Evolutionary conservation across 2,797 vertebrate genomes (phyloP).

Genomic region (Acipenser oxyrinchus): DNA sequence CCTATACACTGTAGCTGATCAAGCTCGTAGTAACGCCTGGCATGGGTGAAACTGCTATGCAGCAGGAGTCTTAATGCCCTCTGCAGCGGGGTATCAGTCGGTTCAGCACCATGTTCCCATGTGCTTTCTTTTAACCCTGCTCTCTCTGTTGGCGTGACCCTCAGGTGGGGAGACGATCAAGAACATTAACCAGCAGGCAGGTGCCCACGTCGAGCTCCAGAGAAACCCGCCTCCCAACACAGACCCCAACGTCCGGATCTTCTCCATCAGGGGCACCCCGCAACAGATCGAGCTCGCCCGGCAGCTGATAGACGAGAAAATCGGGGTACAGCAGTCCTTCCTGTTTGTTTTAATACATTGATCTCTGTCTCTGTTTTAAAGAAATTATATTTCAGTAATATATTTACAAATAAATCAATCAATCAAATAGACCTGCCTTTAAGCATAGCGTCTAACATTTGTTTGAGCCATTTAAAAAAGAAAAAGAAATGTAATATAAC

Average conservation of each 20-base stretch:
- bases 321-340: slow-evolving; percentile 65
- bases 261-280: slow-evolving; percentile 86
- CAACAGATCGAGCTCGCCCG: slow-evolving; percentile 91
- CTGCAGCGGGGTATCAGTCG: too few species aligned
- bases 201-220: slow-evolving; percentile 93
- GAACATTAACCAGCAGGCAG: slow-evolving; percentile 95
- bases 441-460: too few species aligned
- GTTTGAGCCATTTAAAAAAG: too few species aligned
- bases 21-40: not conserved
- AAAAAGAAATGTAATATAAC: too few species aligned
- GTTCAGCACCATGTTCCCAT: not conserved
- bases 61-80: slow-evolving; percentile 13
- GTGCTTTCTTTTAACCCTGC: not conserved
- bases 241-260: slow-evolving; percentile 85
- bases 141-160: slow-evolving; percentile 9
- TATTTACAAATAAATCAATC: too few species aligned
- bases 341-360: too few species aligned
- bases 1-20: too few species aligned
- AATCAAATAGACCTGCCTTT: too few species aligned
- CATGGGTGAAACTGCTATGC: too few species aligned
- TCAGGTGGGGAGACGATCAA: slow-evolving; percentile 96
- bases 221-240: slow-evolving; percentile 92
- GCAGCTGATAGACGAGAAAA: slow-evolving; percentile 97
- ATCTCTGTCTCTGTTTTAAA: too few species aligned
- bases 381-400: too few species aligned